Percentiles rank a stretch among this genome's conserved stretches.
Conservation (phyloP, 2,797 vertebrate species). For the Cynopterus sphinx region DNA sequence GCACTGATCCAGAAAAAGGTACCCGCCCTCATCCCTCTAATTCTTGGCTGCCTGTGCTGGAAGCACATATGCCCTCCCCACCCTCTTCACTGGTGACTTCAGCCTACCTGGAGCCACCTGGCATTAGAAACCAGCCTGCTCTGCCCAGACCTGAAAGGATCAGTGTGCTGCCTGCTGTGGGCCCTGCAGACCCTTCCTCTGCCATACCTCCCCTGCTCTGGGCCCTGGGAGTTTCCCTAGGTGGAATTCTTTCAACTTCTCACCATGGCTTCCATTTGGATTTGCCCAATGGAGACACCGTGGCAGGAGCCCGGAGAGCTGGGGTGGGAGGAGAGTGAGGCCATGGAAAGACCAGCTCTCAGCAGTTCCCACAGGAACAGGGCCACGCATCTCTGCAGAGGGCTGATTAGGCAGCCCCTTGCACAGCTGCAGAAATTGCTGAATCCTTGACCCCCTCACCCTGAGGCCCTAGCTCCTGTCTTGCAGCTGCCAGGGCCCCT, state of each 20-base stretch:
- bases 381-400: rapidly evolving
- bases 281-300: neutral
- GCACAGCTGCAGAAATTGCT: neutral
- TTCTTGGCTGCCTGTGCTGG: neutral
- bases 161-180: rapidly evolving
- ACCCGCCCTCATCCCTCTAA: neutral
- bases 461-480: neutral
- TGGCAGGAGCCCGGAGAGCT: neutral
- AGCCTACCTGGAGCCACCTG: neutral
- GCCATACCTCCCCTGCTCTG: rapidly evolving
- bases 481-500: neutral
- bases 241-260: rapidly evolving
- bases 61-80: neutral
- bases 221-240: neutral
- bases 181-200: neutral
- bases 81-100: neutral
- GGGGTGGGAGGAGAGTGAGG: neutral
- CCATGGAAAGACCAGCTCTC: rapidly evolving
- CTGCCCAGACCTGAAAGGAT: neutral
- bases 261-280: neutral
- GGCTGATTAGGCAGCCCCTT: neutral
- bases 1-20: neutral
- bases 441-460: neutral
- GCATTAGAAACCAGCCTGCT: neutral
- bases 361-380: too few relatives aligned